Conservation (phyloP, 2,888 invertebrate genomes). For the Agrochola lychnidis region DNA sequence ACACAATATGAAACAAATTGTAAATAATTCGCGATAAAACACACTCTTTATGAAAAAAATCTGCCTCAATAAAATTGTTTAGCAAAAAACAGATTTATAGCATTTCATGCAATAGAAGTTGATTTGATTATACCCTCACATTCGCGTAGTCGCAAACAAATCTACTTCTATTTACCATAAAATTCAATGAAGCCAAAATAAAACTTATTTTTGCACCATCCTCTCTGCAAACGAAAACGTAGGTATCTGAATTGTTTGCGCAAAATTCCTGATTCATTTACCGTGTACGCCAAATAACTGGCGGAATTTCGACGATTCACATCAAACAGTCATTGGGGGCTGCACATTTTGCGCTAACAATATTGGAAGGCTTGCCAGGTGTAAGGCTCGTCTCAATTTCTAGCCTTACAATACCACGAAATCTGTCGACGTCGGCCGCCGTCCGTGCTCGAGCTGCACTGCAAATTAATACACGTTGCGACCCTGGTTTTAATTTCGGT, state of each 20-base stretch:
- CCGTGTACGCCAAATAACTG: conserved; percentile 41
- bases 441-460: conserved; percentile 69
- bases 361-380: conserved; percentile 73
- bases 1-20: neutral
- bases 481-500: conserved; percentile 86
- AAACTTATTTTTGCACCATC: conserved; percentile 58
- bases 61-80: conserved; percentile 33
- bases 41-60: neutral
- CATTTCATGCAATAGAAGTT: conserved; percentile 44
- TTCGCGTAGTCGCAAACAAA: conserved; percentile 53
- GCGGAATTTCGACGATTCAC: conserved; percentile 50
- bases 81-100: conserved; percentile 42
- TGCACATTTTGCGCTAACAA: conserved; percentile 48
- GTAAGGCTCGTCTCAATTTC: conserved; percentile 78
- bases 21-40: neutral
- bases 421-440: conserved; percentile 83
- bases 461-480: conserved; percentile 84
- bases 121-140: conserved; percentile 47
- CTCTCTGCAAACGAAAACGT: conserved; percentile 46
- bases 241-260: conserved; percentile 50
- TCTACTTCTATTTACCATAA: conserved; percentile 53
- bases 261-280: conserved; percentile 60
- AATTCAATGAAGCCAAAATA: conserved; percentile 56
- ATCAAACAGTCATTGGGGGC: conserved; percentile 43
- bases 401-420: conserved; percentile 78